Evolutionary conservation across 2,797 vertebrate genomes (phyloP), one percentile per base, ranked within the genome.

Genomic region (Phoxinus dragarum): DNA sequence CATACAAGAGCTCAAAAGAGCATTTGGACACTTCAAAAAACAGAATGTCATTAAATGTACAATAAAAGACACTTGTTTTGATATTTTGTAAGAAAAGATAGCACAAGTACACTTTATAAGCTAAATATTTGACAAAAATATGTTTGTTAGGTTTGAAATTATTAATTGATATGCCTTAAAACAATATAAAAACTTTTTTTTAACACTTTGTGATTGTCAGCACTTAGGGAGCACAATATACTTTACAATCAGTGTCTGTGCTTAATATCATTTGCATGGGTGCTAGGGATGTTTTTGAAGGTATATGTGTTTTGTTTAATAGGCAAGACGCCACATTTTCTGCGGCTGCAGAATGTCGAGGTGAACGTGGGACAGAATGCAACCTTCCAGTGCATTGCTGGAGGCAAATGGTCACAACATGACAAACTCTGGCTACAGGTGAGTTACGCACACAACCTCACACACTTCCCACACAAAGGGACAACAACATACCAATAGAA

Each of bases 311-410:
- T n/a, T 36, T 38, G 23, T 80, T 56, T 88, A 85, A 17, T 93
- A 99, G 98, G 98, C 91, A 98, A 99, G 93, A 97, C 98, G 0
- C 98, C 98, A 34, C 98, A 99, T 92, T 99, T 99, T 91, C 93
- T 99, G 68, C 96, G 98, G 3, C 96, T 99, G 82, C 98, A 99
- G 94, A 99, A 98, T 0, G 97, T 98, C 76, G 98, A 99, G 94
- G 98, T 99, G 66, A 99, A 99, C 0, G 98, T 99, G 90, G 98
- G 97, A 4, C 98, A 99, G 94, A 99, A 99, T 0, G 98, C 98
- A 0, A 97, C 97, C 0, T 99, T 99, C 88, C 98, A 99, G 93
- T 99, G 98, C 88, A 98, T 97, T 0, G 98, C 98, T 0, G 98
- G 98, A 1, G 98, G 98, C 0, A 99, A 99, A 91, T 99, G 98